These are phyloP conservation scores for Phainopepla nitens DNA, from an alignment of 2,113 vertebrate species.

Conservation along the genomic window DNA sequence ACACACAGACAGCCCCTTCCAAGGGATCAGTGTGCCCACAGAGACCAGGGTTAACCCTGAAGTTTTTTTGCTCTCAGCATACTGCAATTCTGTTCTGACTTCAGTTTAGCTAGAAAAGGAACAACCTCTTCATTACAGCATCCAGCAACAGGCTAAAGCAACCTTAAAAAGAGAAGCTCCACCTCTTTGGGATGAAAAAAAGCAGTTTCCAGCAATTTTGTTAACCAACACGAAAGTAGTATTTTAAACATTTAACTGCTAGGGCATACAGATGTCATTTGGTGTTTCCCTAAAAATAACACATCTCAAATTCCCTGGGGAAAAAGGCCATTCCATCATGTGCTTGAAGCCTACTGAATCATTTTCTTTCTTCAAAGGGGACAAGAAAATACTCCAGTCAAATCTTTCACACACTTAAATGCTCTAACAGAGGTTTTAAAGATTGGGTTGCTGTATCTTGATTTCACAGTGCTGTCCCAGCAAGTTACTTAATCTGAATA, in stretches of 20 bases:
- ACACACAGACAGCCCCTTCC: neutral
- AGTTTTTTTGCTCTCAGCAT: neutral
- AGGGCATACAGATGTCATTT: neutral
- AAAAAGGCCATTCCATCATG: neutral
- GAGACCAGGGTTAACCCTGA: neutral
- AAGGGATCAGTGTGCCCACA: neutral
- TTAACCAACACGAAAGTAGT: neutral
- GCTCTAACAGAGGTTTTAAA: neutral
- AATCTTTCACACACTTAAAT: neutral
- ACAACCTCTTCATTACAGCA: neutral
- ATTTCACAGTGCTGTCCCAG: neutral
- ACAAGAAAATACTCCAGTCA: neutral
- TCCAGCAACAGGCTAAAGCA: neutral
- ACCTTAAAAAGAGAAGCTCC: neutral
- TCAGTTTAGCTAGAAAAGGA: neutral
- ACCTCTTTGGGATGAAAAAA: neutral
- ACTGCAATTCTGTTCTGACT: neutral
- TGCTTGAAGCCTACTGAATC: neutral
- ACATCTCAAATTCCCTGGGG: neutral
- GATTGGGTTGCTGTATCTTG: neutral
- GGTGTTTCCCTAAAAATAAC: neutral
- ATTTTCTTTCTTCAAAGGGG: neutral
- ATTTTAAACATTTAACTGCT: neutral
- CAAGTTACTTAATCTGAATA: neutral
- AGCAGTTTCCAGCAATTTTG: neutral